A percentile compares a stretch with the other conserved stretches of the same genome.
Conservation (phyloP, 2,888 invertebrate species). For the Latrodectus hesperus region DNA sequence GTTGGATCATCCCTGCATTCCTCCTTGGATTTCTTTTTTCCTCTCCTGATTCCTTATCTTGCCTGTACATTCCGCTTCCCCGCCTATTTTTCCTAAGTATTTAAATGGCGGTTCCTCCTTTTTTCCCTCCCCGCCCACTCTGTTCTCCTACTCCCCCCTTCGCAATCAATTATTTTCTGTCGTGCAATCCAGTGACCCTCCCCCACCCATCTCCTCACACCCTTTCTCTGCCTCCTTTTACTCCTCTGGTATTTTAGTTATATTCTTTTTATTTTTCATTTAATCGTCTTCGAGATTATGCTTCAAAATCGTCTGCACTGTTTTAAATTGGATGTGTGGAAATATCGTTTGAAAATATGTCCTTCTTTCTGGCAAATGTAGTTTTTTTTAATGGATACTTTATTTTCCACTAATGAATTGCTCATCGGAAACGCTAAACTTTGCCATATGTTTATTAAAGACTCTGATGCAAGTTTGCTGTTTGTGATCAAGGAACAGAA, state of each 20-base stretch:
- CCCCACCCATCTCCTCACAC: not conserved
- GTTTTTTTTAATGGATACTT: no score
- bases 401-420: no score
- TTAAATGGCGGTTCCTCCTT: slow-evolving; percentile 42
- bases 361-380: no score
- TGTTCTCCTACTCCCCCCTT: not conserved
- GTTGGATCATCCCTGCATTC: slow-evolving; percentile 26
- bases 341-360: no score
- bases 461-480: no score
- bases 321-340: no score
- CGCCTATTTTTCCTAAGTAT: slow-evolving; percentile 39
- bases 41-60: slow-evolving; percentile 6
- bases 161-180: slow-evolving; percentile 41
- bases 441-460: no score
- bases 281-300: slow-evolving; percentile 2
- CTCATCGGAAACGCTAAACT: no score
- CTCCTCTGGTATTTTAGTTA: not conserved
- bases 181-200: slow-evolving; percentile 3
- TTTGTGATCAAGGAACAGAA: no score
- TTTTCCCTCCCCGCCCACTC: not conserved
- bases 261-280: not conserved
- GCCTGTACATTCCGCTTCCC: slow-evolving; percentile 20
- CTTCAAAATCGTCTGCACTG: not conserved
- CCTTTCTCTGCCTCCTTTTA: not conserved
- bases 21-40: slow-evolving; percentile 33